A percentile compares a stretch with the other conserved stretches of the same genome.
Conservation (phyloP, 92 coral and sea anemone species). For the Epizoanthus illoricatus region DNA sequence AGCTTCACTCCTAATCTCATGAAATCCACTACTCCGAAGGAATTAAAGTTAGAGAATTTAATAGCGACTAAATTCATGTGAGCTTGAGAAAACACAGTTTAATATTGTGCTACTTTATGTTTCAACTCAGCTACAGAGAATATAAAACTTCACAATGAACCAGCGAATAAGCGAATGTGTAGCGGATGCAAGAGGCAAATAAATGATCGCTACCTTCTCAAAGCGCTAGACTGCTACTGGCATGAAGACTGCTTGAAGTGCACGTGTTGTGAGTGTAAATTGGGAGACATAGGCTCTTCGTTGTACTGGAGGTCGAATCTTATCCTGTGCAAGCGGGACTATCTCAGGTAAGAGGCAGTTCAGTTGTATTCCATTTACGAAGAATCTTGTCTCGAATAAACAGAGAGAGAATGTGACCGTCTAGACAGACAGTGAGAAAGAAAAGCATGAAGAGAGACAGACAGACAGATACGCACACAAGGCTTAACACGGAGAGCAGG, state of each 20-base stretch:
- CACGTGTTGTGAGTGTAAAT: conserved; percentile 80
- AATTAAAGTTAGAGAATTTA: too few relatives aligned
- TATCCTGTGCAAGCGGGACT: conserved; percentile 82
- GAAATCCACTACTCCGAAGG: too few relatives aligned
- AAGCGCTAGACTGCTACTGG: conserved; percentile 84
- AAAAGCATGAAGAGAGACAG: not conserved
- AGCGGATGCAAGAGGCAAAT: conserved; percentile 80
- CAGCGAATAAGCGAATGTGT: conserved; percentile 53
- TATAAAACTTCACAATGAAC: conserved; percentile 27
- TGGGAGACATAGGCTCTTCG: conserved; percentile 83
- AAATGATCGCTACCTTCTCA: conserved; percentile 74
- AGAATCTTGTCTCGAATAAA: not conserved
- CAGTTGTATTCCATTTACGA: not conserved
- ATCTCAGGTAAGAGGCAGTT: conserved; percentile 63
- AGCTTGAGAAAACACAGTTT: not conserved
- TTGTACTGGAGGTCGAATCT: conserved; percentile 78
- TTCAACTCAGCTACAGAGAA: conserved; percentile 46
- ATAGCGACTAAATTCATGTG: too few relatives aligned
- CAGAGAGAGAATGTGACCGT: not conserved
- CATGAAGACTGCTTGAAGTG: conserved; percentile 86
- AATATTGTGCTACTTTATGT: not conserved
- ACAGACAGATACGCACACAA: not conserved
- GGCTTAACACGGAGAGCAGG: not conserved
- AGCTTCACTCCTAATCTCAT: too few relatives aligned
- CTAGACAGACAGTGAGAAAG: not conserved